Evolutionary conservation across 2,113 vertebrate species (phyloP).

Genomic region (Phaethornis superciliosus): DNA sequence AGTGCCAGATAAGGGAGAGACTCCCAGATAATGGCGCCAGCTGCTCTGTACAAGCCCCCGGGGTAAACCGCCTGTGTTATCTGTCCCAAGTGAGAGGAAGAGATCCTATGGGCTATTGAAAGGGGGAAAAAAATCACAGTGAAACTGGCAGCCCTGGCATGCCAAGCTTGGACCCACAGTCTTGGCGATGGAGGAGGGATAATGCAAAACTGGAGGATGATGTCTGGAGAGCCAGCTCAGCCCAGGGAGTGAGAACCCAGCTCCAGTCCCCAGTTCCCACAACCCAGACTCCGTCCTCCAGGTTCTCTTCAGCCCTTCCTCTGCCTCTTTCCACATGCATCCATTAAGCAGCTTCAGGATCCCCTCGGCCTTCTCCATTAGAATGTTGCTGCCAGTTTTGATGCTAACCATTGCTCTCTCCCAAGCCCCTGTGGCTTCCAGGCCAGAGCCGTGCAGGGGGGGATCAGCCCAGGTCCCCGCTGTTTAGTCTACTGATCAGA

Average conservation of each 20-base stretch:
- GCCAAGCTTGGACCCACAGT: accelerated
- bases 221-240: background rate
- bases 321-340: background rate
- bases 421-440: conserved; percentile 42
- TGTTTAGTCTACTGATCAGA: conserved; percentile 97
- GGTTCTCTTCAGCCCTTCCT: background rate
- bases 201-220: background rate
- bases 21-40: conserved; percentile 18
- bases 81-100: background rate
- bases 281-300: background rate
- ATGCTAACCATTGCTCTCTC: conserved; percentile 78
- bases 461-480: conserved; percentile 69
- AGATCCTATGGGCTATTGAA: background rate
- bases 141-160: background rate
- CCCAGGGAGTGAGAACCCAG: accelerated
- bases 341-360: conserved; percentile 50
- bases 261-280: background rate
- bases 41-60: background rate
- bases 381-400: conserved; percentile 78
- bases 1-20: conserved; percentile 18
- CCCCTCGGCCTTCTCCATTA: conserved; percentile 71
- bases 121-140: background rate
- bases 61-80: background rate
- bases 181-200: background rate
- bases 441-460: conserved; percentile 47